These are phyloP conservation scores for Battus philenor DNA, from an alignment of 1,140 invertebrate genomes.

Conservation along the genomic window DNA sequence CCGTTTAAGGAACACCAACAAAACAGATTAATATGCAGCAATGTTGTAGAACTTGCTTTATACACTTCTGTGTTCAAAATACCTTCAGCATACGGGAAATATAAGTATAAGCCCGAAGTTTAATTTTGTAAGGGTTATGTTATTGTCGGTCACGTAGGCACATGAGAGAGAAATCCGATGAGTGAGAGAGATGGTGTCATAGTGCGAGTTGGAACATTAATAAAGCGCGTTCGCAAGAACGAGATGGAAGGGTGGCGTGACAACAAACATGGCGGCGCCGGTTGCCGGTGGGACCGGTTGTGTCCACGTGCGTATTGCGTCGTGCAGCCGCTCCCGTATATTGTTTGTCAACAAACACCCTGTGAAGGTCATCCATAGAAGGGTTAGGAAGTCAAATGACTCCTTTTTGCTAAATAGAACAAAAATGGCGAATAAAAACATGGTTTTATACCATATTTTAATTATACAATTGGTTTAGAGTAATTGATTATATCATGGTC, in stretches of 20 bases:
- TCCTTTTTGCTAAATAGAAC: conserved; percentile 38
- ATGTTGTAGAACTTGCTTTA: conserved; percentile 25
- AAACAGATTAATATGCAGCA: conserved; percentile 11
- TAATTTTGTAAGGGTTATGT: conserved; percentile 49
- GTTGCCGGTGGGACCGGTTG: conserved; percentile 65
- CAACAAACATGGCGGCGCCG: conserved; percentile 71
- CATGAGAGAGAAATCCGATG: conserved; percentile 36
- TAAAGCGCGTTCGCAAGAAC: conserved; percentile 25
- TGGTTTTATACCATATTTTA: too few relatives aligned
- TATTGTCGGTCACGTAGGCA: conserved; percentile 68
- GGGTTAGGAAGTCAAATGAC: conserved; percentile 53
- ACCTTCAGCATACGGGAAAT: conserved; percentile 12
- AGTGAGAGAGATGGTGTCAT: conserved; percentile 31
- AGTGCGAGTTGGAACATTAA: conserved; percentile 25
- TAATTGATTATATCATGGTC: too few relatives aligned
- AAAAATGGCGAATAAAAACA: conserved; percentile 20
- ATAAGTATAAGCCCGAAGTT: conserved; percentile 21
- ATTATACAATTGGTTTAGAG: too few relatives aligned
- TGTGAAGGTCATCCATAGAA: conserved; percentile 64
- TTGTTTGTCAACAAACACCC: conserved; percentile 73
- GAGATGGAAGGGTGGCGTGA: conserved; percentile 58
- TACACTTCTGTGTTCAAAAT: conserved; percentile 20
- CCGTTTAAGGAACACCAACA: not conserved
- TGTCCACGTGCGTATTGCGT: conserved; percentile 63
- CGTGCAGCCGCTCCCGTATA: conserved; percentile 50